A percentile compares a stretch with the other conserved stretches of the same genome.
Conservation (phyloP, 2,113 vertebrate genomes). For the Sterrhoptilus dennistouni region DNA sequence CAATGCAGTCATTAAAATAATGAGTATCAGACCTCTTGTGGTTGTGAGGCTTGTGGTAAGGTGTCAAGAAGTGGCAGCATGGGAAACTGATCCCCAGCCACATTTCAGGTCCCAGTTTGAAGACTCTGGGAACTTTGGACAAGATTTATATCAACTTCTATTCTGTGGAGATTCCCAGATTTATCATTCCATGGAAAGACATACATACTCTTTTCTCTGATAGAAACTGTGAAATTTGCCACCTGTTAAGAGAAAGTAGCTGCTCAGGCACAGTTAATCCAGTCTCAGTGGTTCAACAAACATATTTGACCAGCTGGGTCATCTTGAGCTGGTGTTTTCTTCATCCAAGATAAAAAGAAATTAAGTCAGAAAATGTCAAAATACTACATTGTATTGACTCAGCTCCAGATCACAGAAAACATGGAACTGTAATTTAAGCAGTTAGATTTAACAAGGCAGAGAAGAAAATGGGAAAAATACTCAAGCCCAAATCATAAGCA, state of each 20-base stretch:
- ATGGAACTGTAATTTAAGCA: not conserved
- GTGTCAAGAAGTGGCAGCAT: not conserved
- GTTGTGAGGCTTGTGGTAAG: not conserved
- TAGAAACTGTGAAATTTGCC: not conserved
- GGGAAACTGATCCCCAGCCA: not conserved
- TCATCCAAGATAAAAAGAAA: not conserved
- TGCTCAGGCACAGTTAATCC: not conserved
- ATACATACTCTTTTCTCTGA: not conserved
- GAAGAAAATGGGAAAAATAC: not conserved
- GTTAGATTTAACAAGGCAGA: not conserved
- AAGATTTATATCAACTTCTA: not conserved
- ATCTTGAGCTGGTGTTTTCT: not conserved
- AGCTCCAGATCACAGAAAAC: not conserved
- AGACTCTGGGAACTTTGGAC: not conserved
- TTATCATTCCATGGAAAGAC: not conserved
- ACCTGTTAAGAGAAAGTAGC: not conserved
- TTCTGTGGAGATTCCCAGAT: not conserved
- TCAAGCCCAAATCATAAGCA: not conserved
- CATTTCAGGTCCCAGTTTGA: not conserved
- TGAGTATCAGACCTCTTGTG: not conserved
- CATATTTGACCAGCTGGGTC: not conserved
- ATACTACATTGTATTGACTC: not conserved
- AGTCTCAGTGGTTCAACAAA: not conserved
- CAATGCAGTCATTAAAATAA: not conserved
- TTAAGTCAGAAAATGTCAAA: not conserved